phyloP scores from a whole-genome alignment of 2,797 vertebrate genomes.

The Hybognathus amarus region DNA sequence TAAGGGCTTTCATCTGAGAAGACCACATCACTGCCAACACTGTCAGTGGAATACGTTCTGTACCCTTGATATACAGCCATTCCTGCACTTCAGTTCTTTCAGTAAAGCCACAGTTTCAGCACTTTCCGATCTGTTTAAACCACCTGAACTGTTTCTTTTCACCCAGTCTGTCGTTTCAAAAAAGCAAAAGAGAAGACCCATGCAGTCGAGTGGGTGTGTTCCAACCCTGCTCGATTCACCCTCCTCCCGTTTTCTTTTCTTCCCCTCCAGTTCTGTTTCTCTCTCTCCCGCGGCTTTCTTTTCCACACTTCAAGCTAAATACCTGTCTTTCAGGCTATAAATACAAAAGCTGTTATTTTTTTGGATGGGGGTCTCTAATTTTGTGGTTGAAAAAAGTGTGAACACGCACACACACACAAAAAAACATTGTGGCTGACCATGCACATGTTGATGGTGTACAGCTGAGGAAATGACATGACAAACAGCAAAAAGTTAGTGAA shows the following conservation, averaged over 20 bases:
- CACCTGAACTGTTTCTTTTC: conserved; percentile 38
- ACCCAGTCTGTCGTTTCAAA: conserved; percentile 50
- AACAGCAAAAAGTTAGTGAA: not conserved
- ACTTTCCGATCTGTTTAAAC: conserved; percentile 22
- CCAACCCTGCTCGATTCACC: conserved; percentile 55
- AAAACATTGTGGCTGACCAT: not conserved
- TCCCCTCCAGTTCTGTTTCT: conserved; percentile 27
- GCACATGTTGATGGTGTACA: not conserved
- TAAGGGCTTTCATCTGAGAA: conserved; percentile 73
- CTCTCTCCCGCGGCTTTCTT: conserved; percentile 40
- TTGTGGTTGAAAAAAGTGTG: not conserved
- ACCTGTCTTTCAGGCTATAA: conserved; percentile 65
- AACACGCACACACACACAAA: not conserved
- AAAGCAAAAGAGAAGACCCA: conserved; percentile 51
- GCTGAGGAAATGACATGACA: not conserved
- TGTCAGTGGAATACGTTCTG: conserved; percentile 73
- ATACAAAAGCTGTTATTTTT: conserved; percentile 58
- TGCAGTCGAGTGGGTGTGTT: conserved; percentile 70
- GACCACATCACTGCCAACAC: conserved; percentile 73
- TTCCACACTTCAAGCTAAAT: conserved; percentile 66
- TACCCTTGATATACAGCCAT: conserved; percentile 65
- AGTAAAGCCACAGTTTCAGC: conserved; percentile 4
- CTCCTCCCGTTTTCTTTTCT: conserved; percentile 47
- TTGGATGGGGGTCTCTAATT: conserved; percentile 17
- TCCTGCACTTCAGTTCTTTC: conserved; percentile 21